phyloP scores from a whole-genome alignment of 2,888 invertebrate genomes.

The Crepidodera aurea region DNA sequence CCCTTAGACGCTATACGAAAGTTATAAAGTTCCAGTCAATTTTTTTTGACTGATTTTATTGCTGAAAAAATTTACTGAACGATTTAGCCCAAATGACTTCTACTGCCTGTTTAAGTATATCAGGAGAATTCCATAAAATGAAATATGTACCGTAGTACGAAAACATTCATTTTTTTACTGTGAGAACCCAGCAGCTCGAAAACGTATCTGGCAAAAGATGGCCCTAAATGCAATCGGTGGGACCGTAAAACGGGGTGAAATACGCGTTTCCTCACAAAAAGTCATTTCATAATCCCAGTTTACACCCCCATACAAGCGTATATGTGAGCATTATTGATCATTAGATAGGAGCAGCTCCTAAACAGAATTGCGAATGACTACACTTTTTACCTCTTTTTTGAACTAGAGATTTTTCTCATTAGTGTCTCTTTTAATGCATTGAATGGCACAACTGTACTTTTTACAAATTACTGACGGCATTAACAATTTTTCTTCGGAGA shows the following conservation, averaged over 20 bases:
- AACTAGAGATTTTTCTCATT: neutral
- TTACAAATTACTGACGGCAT: too few species aligned
- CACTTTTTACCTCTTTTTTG: neutral
- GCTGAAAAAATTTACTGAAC: slow-evolving; percentile 13
- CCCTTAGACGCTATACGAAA: neutral
- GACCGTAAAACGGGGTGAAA: slow-evolving; percentile 19
- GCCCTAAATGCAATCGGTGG: slow-evolving; percentile 14
- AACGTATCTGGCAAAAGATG: slow-evolving; percentile 20
- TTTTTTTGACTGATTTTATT: slow-evolving; percentile 14
- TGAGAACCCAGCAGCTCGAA: slow-evolving; percentile 11
- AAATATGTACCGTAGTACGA: slow-evolving; percentile 16
- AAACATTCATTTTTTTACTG: slow-evolving; percentile 18
- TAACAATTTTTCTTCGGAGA: too few species aligned
- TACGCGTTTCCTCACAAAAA: slow-evolving; percentile 21
- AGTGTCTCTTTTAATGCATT: neutral
- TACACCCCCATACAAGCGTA: slow-evolving; percentile 21
- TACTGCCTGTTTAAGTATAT: slow-evolving; percentile 10
- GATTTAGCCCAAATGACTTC: slow-evolving; percentile 9
- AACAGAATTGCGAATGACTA: slow-evolving; percentile 9
- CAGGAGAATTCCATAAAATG: slow-evolving; percentile 17
- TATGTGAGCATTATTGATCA: slow-evolving; percentile 14
- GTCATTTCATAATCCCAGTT: slow-evolving; percentile 22
- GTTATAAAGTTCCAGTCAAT: slow-evolving; percentile 3
- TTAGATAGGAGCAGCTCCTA: slow-evolving; percentile 13
- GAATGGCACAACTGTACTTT: too few species aligned